Conservation (phyloP, 1,140 invertebrate species). For the Diorhabda elongata region DNA sequence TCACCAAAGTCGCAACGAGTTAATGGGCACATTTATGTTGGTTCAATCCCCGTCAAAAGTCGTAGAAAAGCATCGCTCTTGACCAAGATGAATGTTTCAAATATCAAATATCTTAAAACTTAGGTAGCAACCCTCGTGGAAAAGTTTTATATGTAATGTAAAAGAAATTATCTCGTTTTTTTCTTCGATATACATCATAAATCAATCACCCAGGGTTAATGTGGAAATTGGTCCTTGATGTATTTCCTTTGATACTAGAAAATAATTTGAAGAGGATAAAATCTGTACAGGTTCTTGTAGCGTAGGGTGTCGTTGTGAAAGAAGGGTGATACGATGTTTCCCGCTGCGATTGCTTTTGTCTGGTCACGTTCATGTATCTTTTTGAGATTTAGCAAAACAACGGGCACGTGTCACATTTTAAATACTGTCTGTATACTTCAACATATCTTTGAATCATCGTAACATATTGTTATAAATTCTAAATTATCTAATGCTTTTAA, state of each 20-base stretch:
- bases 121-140: too few relatives aligned
- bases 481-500: too few relatives aligned
- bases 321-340: slow-evolving; percentile 28
- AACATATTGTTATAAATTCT: neutral
- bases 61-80: too few relatives aligned
- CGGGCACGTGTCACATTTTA: slow-evolving; percentile 28
- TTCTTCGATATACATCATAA: too few relatives aligned
- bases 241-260: neutral
- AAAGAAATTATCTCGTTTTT: too few relatives aligned
- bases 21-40: too few relatives aligned
- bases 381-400: slow-evolving; percentile 16
- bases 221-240: neutral
- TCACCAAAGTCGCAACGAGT: too few relatives aligned
- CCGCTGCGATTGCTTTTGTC: slow-evolving; percentile 31
- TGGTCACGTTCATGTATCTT: slow-evolving; percentile 29
- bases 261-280: slow-evolving; percentile 11
- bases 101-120: too few relatives aligned
- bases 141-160: too few relatives aligned
- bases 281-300: slow-evolving; percentile 7
- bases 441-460: slow-evolving; percentile 11
- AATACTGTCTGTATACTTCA: slow-evolving; percentile 29
- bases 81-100: too few relatives aligned
- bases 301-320: slow-evolving; percentile 21
- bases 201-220: neutral
- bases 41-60: too few relatives aligned